These are phyloP conservation scores for Actenoides lindsayi DNA, from an alignment of 2,113 vertebrate genomes.

Conservation along the genomic window DNA sequence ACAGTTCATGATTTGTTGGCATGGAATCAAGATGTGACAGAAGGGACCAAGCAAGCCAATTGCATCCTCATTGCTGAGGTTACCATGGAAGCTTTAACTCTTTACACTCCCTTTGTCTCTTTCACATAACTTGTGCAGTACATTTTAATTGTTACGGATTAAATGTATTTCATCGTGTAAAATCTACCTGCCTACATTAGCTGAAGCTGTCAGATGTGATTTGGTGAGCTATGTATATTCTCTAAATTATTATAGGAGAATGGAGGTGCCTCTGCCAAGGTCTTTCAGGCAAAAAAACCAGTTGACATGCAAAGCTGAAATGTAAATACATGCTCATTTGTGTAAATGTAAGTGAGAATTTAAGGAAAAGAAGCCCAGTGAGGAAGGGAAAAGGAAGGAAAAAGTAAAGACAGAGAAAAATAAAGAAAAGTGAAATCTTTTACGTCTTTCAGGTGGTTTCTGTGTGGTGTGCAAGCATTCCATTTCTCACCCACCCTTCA, in stretches of 20 bases:
- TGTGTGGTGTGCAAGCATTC: not conserved
- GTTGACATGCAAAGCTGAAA: not conserved
- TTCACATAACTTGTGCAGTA: not conserved
- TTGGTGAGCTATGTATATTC: conserved; percentile 53
- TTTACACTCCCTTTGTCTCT: not conserved
- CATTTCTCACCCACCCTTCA: not conserved
- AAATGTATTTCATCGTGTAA: conserved; percentile 63
- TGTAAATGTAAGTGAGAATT: not conserved
- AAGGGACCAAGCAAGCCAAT: conserved; percentile 57
- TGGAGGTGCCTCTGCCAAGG: conserved; percentile 13
- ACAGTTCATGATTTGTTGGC: conserved; percentile 70
- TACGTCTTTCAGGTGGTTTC: not conserved
- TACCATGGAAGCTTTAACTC: conserved; percentile 76
- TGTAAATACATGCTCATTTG: not conserved
- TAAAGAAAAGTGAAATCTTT: not conserved
- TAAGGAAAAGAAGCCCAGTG: not conserved
- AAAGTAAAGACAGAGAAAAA: not conserved
- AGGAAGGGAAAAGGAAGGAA: not conserved
- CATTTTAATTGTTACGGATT: conserved; percentile 73
- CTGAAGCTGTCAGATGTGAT: conserved; percentile 66
- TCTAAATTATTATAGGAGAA: conserved; percentile 33
- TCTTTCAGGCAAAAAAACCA: not conserved
- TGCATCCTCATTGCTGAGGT: conserved; percentile 63
- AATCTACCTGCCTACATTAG: conserved; percentile 57
- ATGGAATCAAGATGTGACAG: conserved; percentile 69